phyloP scores from a whole-genome alignment of 2,797 vertebrate species.

The Perodicticus potto region DNA sequence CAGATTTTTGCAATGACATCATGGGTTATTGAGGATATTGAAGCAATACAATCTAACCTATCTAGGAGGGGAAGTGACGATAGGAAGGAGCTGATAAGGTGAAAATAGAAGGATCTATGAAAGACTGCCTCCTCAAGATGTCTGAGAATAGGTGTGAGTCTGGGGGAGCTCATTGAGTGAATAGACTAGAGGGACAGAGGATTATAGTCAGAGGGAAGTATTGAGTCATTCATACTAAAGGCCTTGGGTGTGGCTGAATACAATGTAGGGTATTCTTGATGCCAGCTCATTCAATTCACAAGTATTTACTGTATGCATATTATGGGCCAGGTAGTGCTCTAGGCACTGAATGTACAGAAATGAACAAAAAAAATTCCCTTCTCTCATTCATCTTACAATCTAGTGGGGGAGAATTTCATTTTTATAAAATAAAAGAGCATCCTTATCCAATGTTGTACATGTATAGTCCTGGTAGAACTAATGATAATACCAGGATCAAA shows the following conservation, averaged over 20 bases:
- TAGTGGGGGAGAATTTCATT: slow-evolving; percentile 30
- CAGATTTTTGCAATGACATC: slow-evolving; percentile 51
- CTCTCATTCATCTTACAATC: slow-evolving; percentile 28
- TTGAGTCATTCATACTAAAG: slow-evolving; percentile 59
- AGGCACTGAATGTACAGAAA: slow-evolving; percentile 43
- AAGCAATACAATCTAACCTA: slow-evolving; percentile 28
- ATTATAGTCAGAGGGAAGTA: slow-evolving; percentile 24
- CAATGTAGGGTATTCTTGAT: slow-evolving; percentile 68
- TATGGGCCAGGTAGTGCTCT: slow-evolving; percentile 28
- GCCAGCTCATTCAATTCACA: slow-evolving; percentile 66
- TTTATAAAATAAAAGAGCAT: slow-evolving; percentile 54
- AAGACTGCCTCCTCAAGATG: not conserved
- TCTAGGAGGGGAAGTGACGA: slow-evolving; percentile 59
- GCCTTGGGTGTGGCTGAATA: slow-evolving; percentile 57
- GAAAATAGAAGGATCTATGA: not conserved
- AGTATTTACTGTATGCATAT: slow-evolving; percentile 67
- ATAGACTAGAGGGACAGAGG: not conserved
- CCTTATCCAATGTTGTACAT: slow-evolving; percentile 9
- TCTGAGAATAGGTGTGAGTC: not conserved
- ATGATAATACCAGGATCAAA: slow-evolving; percentile 48
- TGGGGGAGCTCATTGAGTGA: not conserved
- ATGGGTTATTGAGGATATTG: slow-evolving; percentile 54
- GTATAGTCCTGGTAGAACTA: slow-evolving; percentile 45
- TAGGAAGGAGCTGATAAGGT: not conserved
- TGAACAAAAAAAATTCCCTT: slow-evolving; percentile 62